phyloP scores from a whole-genome alignment of 2,888 invertebrate genomes.

The Calameuta pallipes region DNA sequence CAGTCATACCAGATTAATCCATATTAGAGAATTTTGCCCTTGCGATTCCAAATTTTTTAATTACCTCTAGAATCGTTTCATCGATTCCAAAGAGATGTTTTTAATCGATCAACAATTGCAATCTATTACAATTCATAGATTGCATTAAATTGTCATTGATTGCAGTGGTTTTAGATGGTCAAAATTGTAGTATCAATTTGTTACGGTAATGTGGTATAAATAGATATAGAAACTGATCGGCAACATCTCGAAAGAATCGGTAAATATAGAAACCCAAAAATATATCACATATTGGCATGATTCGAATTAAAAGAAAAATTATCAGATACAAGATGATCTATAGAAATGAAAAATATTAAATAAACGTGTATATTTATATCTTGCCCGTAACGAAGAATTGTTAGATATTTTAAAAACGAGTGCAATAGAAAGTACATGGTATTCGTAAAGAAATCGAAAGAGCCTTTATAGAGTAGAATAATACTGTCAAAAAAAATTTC shows the following conservation, averaged over 20 bases:
- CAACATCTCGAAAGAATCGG: neutral
- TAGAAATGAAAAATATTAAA: neutral
- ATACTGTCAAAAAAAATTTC: neutral
- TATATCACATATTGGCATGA: conserved; percentile 3
- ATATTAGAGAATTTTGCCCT: neutral
- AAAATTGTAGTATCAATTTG: neutral
- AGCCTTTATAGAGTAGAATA: neutral
- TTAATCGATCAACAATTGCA: neutral
- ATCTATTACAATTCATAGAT: neutral
- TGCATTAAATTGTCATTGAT: neutral
- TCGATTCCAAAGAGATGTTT: neutral
- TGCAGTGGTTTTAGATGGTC: neutral
- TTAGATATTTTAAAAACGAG: neutral
- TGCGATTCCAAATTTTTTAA: neutral
- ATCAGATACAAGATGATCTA: neutral
- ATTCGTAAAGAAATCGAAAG: neutral
- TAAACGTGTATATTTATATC: too few relatives aligned
- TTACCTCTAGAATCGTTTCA: neutral
- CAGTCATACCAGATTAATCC: conserved; percentile 28
- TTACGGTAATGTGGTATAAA: conserved; percentile 6
- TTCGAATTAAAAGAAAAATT: conserved; percentile 6
- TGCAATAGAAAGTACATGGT: neutral
- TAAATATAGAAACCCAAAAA: conserved; percentile 18
- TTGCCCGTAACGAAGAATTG: neutral
- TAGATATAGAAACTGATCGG: neutral